Evolutionary conservation across 2,888 invertebrate species (phyloP), one percentile per base, ranked within the genome.

Genomic region (Polietes domitor): DNA sequence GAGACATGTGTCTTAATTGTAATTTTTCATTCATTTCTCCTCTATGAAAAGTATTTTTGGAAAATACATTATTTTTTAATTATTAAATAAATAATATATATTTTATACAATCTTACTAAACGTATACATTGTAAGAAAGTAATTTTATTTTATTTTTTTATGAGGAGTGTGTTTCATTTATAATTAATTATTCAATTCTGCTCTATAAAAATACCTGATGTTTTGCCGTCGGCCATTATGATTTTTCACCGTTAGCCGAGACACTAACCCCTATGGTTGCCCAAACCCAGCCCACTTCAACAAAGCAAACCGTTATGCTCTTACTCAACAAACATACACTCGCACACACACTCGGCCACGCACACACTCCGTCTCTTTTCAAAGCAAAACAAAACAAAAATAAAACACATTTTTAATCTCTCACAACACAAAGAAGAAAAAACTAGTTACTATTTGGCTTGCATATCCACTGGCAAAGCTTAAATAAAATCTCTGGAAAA

Each of bases 241-340:
- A 58, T 73, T 73, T 61, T 15, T n/a, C 1, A 7, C 68, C 10
- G 53, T 82, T 80, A 85, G 82, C 75, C 21, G 50, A 77, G 82
- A 75, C 82, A 78, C 10, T 26, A 65, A 82, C 82, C 85, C 47
- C 7, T 55, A 53, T 24, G 26, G 61, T 19, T 43, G 2, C 32
- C 17, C 17, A 81, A 78, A 73, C 83, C 83, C 74, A 82, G 28
- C 85, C 85, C 85, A 78, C 79, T 37, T 77, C 17, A 63, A 15
- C 12, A 47, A 15, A 43, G n/a, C 47, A n/a, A 53, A 55, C 74
- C 37, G 53, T 77, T 26, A 82, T 70, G 43, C 55, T 58, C 12
- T 19, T 28, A 65, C 28, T 50, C 17, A 63, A 9, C 26, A 37
- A 0, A 32, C 21, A 28, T 10, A 26, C 17, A 2, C 10, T 19